Evolutionary conservation across 1,140 invertebrate species (phyloP).

Genomic region (Lucilia cuprina): DNA sequence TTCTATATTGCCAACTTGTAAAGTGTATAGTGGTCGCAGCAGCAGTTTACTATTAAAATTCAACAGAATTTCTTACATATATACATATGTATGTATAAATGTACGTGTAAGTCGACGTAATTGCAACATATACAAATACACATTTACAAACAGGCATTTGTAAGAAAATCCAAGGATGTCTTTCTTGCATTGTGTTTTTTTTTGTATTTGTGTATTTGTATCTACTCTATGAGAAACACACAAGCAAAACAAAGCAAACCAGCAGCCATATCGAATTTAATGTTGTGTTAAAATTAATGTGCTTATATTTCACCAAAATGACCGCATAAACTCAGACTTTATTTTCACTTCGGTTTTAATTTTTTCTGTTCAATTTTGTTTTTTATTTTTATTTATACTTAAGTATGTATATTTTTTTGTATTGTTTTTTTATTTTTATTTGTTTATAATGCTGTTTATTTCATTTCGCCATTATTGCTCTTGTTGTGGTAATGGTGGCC

Average conservation of each 20-base stretch:
- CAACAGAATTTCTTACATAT: no score
- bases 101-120: no score
- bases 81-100: no score
- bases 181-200: background rate
- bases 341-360: slow-evolving; percentile 15
- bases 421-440: background rate
- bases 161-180: background rate
- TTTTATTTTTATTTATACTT: background rate
- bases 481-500: slow-evolving; percentile 7
- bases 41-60: no score
- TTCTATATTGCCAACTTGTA: background rate
- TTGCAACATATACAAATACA: no score
- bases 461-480: background rate
- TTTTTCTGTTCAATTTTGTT: background rate
- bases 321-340: slow-evolving; percentile 38
- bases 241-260: background rate
- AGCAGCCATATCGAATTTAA: slow-evolving; percentile 53
- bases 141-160: no score
- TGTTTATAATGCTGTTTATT: slow-evolving; percentile 9
- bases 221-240: background rate
- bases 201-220: background rate
- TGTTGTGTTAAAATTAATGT: slow-evolving; percentile 55
- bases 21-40: background rate
- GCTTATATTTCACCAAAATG: slow-evolving; percentile 60
- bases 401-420: background rate